Evolutionary conservation across 2,888 invertebrate species (phyloP), one percentile per base, ranked within the genome.

Genomic region (Oeneis ivallda): DNA sequence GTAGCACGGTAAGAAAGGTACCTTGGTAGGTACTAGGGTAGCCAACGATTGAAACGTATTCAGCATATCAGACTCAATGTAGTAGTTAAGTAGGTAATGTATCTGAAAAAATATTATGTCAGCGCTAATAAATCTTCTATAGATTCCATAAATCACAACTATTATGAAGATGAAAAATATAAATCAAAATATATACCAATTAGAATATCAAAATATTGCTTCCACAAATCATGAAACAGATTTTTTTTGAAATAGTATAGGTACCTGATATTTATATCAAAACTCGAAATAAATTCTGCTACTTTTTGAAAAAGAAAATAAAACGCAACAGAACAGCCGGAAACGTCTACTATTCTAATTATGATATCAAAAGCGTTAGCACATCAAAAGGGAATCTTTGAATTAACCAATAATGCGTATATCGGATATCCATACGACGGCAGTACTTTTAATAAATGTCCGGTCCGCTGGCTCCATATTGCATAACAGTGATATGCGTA

Each of bases 401-500:
- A 64, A 70, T 68, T 61, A 64, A 64, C 53, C 53, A 66, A 63
- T 62, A 69, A 67, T 67, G 39, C 65, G 37, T 61, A 62, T 68
- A 67, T 69, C 65, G 56, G 64, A 69, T 67, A 67, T 69, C 62
- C 52, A 62, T 69, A 65, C 54, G 69, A 61, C 63, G 56, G 58
- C 59, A 57, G 62, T 70, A 71, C 72, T 74, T 73, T 76, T 77
- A 76, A 80, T 81, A 78, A 76, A 72, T 76, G 75, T 80, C 74
- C 78, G 79, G 72, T 69, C 71, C 74, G 76, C 69, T 76, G 79
- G 70, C 67, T 72, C 71, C 76, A 77, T 78, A 81, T 83, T 85
- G 88, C 84, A 84, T 76, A 81, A 81, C 80, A 79, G 78, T 80
- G 86, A 89, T 89, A 88, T 83, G 86, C 80, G 78, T 80, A 87